These are phyloP conservation scores for Aphis craccivora DNA, from an alignment of 1,140 invertebrate species.

Conservation along the genomic window DNA sequence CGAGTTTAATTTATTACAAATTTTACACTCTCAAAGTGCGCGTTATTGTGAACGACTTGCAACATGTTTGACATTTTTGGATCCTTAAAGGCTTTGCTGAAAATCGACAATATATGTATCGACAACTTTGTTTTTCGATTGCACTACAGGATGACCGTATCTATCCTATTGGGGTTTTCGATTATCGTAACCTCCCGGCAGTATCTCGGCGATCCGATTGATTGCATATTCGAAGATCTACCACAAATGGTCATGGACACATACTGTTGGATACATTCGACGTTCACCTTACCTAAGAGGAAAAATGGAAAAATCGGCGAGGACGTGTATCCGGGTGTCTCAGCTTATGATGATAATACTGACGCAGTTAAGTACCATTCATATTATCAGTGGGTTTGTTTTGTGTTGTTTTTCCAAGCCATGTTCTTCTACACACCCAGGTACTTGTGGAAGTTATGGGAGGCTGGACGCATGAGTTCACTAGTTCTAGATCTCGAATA, in stretches of 20 bases:
- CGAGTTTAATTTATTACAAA: too few relatives aligned
- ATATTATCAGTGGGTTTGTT: conserved; percentile 90
- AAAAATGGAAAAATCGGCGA: conserved; percentile 60
- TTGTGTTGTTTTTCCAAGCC: conserved; percentile 83
- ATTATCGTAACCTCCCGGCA: conserved; percentile 91
- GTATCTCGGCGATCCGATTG: conserved; percentile 94
- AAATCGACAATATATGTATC: conserved; percentile 89
- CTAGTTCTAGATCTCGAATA: conserved; percentile 64
- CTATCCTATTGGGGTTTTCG: conserved; percentile 87
- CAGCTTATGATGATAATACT: conserved; percentile 63
- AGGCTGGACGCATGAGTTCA: conserved; percentile 70
- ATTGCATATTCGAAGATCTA: conserved; percentile 79
- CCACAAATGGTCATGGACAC: conserved; percentile 71
- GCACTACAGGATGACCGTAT: conserved; percentile 91
- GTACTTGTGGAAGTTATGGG: conserved; percentile 80
- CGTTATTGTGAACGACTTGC: background rate
- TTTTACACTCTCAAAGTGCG: too few relatives aligned
- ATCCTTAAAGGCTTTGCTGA: conserved; percentile 87
- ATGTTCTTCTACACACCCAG: conserved; percentile 77
- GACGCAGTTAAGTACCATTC: conserved; percentile 74
- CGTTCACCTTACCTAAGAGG: conserved; percentile 69
- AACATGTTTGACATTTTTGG: conserved; percentile 65
- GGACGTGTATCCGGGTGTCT: conserved; percentile 62
- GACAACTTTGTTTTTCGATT: conserved; percentile 94
- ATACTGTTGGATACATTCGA: conserved; percentile 81